These are phyloP conservation scores for Calidris pugnax DNA, from an alignment of 2,113 vertebrate genomes.

Conservation along the genomic window DNA sequence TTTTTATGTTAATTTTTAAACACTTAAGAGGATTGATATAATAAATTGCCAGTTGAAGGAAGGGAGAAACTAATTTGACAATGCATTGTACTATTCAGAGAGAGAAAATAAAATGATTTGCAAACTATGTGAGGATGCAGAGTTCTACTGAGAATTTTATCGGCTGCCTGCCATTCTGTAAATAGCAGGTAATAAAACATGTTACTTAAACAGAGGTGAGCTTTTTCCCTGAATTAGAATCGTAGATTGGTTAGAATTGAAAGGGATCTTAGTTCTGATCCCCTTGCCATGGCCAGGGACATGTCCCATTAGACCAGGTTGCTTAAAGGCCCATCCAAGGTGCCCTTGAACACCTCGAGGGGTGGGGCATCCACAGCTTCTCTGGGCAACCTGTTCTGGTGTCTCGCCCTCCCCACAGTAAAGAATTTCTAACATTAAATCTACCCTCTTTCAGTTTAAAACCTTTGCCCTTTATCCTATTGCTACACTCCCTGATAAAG, in stretches of 20 bases:
- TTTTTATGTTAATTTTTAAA: slow-evolving; percentile 19
- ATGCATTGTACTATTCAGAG: not conserved
- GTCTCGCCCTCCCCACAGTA: not conserved
- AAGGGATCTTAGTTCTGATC: not conserved
- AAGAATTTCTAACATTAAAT: not conserved
- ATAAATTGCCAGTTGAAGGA: not conserved
- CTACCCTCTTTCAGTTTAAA: not conserved
- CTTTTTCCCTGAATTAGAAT: not conserved
- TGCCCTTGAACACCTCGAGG: not conserved
- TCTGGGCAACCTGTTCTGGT: not conserved
- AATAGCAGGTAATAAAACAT: slow-evolving; percentile 33
- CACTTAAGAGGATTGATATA: not conserved
- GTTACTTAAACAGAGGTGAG: slow-evolving; percentile 1
- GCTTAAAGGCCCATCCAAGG: not conserved
- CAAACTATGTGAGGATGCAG: not conserved
- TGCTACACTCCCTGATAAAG: not conserved
- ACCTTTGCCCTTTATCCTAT: not conserved
- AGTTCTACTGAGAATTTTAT: slow-evolving; percentile 8
- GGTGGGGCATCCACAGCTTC: not conserved
- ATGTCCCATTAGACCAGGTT: not conserved
- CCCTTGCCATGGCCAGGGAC: not conserved
- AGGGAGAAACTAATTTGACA: slow-evolving; percentile 17
- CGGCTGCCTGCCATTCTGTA: slow-evolving; percentile 47
- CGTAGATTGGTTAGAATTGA: not conserved
- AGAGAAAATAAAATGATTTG: slow-evolving; percentile 10